A percentile compares a stretch with the other conserved stretches of the same genome.
phyloP scores from a whole-genome alignment of 2,888 invertebrate genomes.

The Xestia xanthographa region DNA sequence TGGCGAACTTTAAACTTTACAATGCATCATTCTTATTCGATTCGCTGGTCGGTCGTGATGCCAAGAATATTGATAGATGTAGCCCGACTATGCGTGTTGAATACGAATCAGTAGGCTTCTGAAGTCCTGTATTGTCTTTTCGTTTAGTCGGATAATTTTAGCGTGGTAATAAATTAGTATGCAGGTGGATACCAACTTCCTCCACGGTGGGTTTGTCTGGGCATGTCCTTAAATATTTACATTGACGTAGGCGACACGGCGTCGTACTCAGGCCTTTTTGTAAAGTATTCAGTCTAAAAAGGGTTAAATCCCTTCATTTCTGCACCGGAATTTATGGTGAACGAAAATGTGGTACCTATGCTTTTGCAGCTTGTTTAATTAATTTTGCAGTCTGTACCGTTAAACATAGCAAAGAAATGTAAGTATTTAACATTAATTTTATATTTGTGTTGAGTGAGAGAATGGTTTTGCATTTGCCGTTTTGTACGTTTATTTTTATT shows the following conservation, averaged over 20 bases:
- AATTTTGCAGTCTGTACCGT: constrained; percentile 17
- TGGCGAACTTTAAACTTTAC: constrained; percentile 82
- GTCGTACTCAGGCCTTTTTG: constrained; percentile 44
- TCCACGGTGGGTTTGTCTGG: constrained; percentile 79
- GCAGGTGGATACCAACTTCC: constrained; percentile 80
- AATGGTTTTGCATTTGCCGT: background rate
- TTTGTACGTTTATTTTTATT: background rate
- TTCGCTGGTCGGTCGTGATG: constrained; percentile 72
- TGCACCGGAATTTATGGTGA: constrained; percentile 44
- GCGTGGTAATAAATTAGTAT: constrained; percentile 84
- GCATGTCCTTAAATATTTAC: constrained; percentile 81
- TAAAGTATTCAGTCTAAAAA: constrained; percentile 68
- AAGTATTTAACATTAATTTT: background rate
- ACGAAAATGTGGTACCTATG: constrained; percentile 30
- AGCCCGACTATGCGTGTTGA: constrained; percentile 70
- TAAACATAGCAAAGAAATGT: background rate
- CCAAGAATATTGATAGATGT: constrained; percentile 83
- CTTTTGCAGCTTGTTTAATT: constrained; percentile 30
- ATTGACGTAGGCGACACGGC: constrained; percentile 69
- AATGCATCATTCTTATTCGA: constrained; percentile 85
- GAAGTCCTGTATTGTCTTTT: constrained; percentile 67
- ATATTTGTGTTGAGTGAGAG: background rate
- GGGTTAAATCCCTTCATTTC: constrained; percentile 49
- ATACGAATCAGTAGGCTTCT: constrained; percentile 59
- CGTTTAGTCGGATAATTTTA: constrained; percentile 74